Evolutionary conservation across 2,888 invertebrate species (phyloP).

Genomic region (Megalurothrips usitatus): DNA sequence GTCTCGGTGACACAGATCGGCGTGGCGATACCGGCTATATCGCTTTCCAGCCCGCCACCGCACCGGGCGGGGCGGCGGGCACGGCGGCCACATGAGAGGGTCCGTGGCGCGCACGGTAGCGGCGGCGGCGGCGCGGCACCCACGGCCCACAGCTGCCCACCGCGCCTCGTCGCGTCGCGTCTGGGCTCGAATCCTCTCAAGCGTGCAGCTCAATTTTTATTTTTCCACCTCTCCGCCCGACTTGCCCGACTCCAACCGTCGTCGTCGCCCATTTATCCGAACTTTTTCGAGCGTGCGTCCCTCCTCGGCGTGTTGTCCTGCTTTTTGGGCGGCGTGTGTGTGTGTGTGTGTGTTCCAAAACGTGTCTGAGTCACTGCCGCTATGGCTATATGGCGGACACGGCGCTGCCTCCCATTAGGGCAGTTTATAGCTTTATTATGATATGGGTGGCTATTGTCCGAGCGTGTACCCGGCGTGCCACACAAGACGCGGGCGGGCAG

Average conservation of each 20-base stretch:
- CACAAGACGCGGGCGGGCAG: not conserved
- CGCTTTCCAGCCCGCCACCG: no score
- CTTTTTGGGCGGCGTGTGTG: no score
- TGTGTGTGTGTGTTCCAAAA: no score
- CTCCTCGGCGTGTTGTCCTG: no score
- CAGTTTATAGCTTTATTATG: slow-evolving; percentile 15
- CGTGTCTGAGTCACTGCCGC: not conserved
- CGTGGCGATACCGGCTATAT: not conserved
- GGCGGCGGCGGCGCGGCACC: not conserved
- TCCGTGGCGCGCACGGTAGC: no score
- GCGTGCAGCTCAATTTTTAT: not conserved
- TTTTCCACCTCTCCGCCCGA: not conserved
- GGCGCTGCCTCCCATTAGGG: not conserved
- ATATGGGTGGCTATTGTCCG: slow-evolving; percentile 22
- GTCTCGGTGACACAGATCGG: not conserved
- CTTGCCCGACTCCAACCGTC: no score
- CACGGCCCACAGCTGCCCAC: not conserved
- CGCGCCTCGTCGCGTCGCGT: not conserved
- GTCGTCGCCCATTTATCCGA: no score
- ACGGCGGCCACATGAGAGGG: no score
- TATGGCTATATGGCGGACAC: slow-evolving; percentile 2
- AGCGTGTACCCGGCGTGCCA: slow-evolving; percentile 3
- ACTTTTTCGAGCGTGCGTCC: no score
- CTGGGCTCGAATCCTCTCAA: not conserved
- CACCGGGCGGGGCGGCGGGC: no score